A percentile compares a stretch with the other conserved stretches of the same genome.
phyloP scores from a whole-genome alignment of 2,888 invertebrate species.

The Platypus cylindrus region DNA sequence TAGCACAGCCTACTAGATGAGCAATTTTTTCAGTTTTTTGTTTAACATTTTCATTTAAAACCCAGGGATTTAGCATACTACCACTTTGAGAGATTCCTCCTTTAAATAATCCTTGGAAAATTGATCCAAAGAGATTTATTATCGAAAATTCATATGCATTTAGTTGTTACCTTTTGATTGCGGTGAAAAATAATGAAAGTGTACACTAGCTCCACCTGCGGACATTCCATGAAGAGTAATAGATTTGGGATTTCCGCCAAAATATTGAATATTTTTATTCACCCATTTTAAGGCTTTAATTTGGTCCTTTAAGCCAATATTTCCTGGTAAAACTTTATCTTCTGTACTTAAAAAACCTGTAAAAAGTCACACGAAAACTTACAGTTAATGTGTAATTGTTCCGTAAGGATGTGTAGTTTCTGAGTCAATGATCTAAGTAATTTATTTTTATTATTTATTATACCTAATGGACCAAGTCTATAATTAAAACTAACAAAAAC shows the following conservation, averaged over 20 bases:
- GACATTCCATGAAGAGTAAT: slow-evolving; percentile 58
- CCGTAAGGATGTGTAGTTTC: not conserved
- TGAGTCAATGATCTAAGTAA: not conserved
- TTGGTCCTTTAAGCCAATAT: slow-evolving; percentile 65
- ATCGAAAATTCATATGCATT: too few relatives aligned
- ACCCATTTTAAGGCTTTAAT: slow-evolving; percentile 57
- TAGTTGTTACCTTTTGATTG: slow-evolving; percentile 44
- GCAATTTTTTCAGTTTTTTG: slow-evolving; percentile 51
- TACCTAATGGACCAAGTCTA: slow-evolving; percentile 55
- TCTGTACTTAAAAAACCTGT: slow-evolving; percentile 64
- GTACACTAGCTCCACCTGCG: slow-evolving; percentile 63
- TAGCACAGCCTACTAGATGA: slow-evolving; percentile 49
- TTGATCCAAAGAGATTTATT: not conserved
- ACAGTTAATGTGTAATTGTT: not conserved
- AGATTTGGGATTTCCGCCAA: slow-evolving; percentile 59
- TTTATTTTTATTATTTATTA: too few relatives aligned
- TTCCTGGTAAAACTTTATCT: slow-evolving; percentile 54
- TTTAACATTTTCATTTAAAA: slow-evolving; percentile 42
- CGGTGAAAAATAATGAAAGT: slow-evolving; percentile 56
- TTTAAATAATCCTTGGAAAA: slow-evolving; percentile 41
- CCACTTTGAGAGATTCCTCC: slow-evolving; percentile 61
- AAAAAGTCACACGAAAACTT: slow-evolving; percentile 8
- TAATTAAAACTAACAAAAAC: slow-evolving; percentile 59
- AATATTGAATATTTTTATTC: slow-evolving; percentile 51
- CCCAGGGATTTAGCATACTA: slow-evolving; percentile 46